Evolutionary conservation across 2,888 invertebrate genomes (phyloP).

Genomic region (Lasioglossum marginatum): DNA sequence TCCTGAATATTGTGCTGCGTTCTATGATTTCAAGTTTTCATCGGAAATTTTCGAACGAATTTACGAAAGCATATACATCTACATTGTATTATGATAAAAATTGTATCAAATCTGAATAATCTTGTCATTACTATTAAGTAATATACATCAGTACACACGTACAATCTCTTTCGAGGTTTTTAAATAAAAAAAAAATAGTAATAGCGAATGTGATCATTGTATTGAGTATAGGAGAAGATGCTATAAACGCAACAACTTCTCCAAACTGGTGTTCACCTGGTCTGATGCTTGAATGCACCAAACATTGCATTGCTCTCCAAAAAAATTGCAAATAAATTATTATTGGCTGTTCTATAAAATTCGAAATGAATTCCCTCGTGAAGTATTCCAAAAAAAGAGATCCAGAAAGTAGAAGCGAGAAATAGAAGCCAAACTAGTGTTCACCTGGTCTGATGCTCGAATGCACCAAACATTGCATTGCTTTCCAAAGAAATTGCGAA

Average conservation of each 20-base stretch:
- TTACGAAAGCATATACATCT: too few species aligned
- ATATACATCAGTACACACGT: not conserved
- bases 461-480: too few species aligned
- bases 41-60: not conserved
- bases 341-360: not conserved
- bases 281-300: not conserved
- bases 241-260: not conserved
- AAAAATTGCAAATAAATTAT: not conserved
- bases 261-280: not conserved
- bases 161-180: not conserved
- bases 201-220: not conserved
- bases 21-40: not conserved
- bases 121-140: too few species aligned
- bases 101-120: too few species aligned
- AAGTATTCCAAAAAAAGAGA: conserved; percentile 24
- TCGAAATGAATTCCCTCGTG: not conserved
- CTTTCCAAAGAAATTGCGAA: too few species aligned
- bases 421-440: too few species aligned
- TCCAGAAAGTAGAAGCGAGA: conserved; percentile 61
- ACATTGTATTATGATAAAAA: too few species aligned
- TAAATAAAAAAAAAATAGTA: not conserved
- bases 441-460: too few species aligned
- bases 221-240: not conserved
- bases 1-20: not conserved
- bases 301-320: not conserved